These are phyloP conservation scores for Amphipoea lucens DNA, from an alignment of 2,888 invertebrate genomes.

Conservation along the genomic window DNA sequence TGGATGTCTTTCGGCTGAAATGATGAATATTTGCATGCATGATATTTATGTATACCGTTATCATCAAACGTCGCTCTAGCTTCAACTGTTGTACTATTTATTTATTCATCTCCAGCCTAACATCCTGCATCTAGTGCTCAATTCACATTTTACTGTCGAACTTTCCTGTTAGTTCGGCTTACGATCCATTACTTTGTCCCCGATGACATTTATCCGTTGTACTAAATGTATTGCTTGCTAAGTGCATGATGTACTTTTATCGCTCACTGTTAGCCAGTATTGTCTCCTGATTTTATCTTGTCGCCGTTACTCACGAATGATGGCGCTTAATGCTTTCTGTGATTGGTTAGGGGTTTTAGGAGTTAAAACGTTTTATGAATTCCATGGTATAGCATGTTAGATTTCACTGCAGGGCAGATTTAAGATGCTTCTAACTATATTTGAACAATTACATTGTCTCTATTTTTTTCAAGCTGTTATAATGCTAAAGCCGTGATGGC, in stretches of 20 bases:
- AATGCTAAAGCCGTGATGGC: too few relatives aligned
- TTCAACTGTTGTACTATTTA: background rate
- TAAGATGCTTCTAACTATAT: background rate
- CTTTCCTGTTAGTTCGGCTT: constrained; percentile 45
- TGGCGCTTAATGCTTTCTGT: constrained; percentile 42
- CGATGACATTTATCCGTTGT: constrained; percentile 66
- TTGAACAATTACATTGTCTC: too few relatives aligned
- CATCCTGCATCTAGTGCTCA: constrained; percentile 19
- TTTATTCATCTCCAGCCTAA: background rate
- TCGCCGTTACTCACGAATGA: constrained; percentile 54
- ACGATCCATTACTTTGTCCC: constrained; percentile 59
- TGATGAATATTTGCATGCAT: too few relatives aligned
- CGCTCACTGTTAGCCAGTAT: constrained; percentile 55
- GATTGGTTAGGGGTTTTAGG: constrained; percentile 14
- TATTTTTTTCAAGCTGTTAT: too few relatives aligned
- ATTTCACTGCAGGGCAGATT: too few relatives aligned
- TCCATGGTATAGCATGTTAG: background rate
- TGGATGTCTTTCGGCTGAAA: too few relatives aligned
- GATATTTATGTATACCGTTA: background rate
- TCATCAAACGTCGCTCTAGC: background rate
- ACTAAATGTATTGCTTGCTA: constrained; percentile 62
- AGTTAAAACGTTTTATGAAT: constrained; percentile 18
- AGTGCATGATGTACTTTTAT: constrained; percentile 57
- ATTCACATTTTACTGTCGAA: constrained; percentile 35
- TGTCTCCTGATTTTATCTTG: constrained; percentile 65